phyloP scores from a whole-genome alignment of 2,797 vertebrate species.

The Petrocephalus sullivani region DNA sequence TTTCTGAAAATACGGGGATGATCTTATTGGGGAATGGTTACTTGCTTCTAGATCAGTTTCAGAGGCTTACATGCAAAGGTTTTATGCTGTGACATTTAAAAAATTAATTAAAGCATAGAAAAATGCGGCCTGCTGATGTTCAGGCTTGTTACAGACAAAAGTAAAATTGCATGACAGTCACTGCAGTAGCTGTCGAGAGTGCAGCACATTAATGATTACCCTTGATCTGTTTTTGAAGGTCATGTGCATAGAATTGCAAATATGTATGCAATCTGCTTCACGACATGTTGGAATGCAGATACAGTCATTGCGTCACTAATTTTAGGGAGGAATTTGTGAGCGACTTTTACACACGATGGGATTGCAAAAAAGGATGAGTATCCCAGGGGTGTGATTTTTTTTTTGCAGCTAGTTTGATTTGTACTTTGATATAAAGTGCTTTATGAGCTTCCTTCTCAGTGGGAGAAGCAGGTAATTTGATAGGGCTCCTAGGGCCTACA shows the following conservation, averaged over 20 bases:
- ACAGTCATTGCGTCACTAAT: neutral
- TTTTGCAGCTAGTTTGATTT: slow-evolving; percentile 20
- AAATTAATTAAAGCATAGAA: neutral
- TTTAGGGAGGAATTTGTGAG: neutral
- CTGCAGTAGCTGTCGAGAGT: neutral
- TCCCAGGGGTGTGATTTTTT: neutral
- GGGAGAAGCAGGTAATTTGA: slow-evolving; percentile 20
- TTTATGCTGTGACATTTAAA: neutral
- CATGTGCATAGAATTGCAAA: neutral
- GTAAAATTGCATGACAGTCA: neutral
- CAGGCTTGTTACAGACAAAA: neutral
- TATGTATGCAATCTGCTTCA: neutral
- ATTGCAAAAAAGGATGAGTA: neutral
- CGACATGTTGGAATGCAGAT: neutral
- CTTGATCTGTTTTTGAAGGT: neutral
- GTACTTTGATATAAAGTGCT: slow-evolving; percentile 5
- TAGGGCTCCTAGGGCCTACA: neutral
- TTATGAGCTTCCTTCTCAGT: slow-evolving; percentile 12
- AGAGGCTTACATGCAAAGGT: neutral
- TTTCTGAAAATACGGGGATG: neutral
- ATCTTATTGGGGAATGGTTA: neutral
- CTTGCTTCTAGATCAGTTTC: neutral
- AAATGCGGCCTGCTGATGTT: neutral
- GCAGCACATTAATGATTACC: neutral
- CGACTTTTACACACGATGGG: neutral